Base-by-base conservation (phyloP, 2,888 invertebrate genomes). In the Watsonalla cultraria region DNA sequence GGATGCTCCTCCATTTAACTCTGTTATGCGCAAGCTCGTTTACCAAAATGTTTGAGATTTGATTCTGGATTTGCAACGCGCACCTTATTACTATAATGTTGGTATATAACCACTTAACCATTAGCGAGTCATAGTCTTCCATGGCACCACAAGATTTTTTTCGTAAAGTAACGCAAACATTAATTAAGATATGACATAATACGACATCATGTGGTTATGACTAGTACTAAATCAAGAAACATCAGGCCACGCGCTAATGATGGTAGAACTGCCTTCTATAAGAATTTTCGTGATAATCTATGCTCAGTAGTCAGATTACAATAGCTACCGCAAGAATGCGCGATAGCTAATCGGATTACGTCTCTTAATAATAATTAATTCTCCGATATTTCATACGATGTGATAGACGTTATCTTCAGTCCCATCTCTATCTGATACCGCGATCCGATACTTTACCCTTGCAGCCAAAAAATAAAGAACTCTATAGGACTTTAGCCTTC, bases 271-370 rank as follows among this genome's bases (percentile, higher is more conserved):
- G 55, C 51, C 59, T 34, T 51, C 47, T 57, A 48, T 54, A 61
- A 47, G 46, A 51, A 57, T 62, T 57, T 63, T 65, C 64, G 65
- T 62, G 55, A 65, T 71, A 76, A 75, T 71, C 70, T 67, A 53
- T 53, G 57, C 70, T 70, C 66, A 59, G 72, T 71, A 73, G 74
- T 76, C 69, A 71, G 72, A 78, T 78, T 72, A 80, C 79, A 82
- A 81, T 77, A 71, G 76, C 76, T 81, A 80, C 82, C 68, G 78
- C 73, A 62, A 72, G 80, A 74, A 76, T 69, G 74, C 67, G 66
- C 69, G 82, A 82, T 83, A 82, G 76, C 78, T 85, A 83, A 84
- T 84, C 84, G 80, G 76, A 84, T 84, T 83, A 84, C 74, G 75
- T 78, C 75, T 80, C 73, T 78, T 76, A 78, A 79, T 76, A 79